phyloP scores from a whole-genome alignment of 2,113 vertebrate genomes.

The Peromyscus californicus region DNA sequence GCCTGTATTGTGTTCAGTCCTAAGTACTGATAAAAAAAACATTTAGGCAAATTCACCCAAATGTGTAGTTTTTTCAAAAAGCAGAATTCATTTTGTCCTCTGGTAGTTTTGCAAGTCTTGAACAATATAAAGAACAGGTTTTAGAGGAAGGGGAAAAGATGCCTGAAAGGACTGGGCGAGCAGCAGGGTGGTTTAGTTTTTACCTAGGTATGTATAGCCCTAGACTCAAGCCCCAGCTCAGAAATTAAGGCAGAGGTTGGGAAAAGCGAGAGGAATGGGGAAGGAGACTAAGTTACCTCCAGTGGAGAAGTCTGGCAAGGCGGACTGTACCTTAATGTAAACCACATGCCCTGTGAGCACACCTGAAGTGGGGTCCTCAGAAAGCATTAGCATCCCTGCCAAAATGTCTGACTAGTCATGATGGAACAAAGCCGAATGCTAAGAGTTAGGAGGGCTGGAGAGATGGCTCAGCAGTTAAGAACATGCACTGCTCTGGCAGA shows the following conservation, averaged over 20 bases:
- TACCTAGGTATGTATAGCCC: not conserved
- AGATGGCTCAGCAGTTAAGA: not conserved
- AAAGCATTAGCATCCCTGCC: not conserved
- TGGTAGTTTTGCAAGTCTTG: constrained; percentile 5
- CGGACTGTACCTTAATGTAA: not conserved
- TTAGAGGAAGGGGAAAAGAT: not conserved
- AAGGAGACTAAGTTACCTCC: not conserved
- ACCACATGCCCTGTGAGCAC: not conserved
- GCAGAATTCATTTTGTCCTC: constrained; percentile 33
- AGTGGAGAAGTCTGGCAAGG: not conserved
- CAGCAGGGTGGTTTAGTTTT: not conserved
- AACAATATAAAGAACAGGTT: constrained; percentile 23
- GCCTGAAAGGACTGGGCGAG: not conserved
- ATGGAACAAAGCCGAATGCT: not conserved
- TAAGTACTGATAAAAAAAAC: not conserved
- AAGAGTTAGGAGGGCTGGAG: not conserved
- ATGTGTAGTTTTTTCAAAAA: constrained; percentile 16
- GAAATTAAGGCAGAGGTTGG: not conserved
- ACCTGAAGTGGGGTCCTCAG: not conserved
- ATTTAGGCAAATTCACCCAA: not conserved
- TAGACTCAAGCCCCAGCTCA: not conserved
- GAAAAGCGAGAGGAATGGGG: not conserved
- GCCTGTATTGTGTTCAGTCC: not conserved
- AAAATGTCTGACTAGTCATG: not conserved
- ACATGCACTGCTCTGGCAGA: not conserved